These are phyloP conservation scores for Pachliopta kotzebuea DNA, from an alignment of 2,888 invertebrate species.

Conservation along the genomic window DNA sequence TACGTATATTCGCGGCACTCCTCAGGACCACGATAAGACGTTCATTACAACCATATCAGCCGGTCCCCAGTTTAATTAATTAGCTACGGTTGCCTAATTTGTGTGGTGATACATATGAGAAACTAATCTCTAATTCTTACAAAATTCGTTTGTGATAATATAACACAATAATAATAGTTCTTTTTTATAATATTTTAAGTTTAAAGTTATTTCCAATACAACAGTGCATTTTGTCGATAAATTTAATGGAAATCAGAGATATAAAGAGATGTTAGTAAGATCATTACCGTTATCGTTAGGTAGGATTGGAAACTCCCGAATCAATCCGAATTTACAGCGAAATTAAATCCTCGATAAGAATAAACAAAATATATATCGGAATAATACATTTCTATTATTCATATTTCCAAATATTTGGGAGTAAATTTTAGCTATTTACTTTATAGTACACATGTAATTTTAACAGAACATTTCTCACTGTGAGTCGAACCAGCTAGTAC, in stretches of 20 bases:
- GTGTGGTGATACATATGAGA: conserved; percentile 17
- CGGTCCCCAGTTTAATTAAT: conserved; percentile 17
- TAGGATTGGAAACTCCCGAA: neutral
- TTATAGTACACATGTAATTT: neutral
- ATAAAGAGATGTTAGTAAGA: no score
- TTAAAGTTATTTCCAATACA: no score
- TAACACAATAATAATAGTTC: no score
- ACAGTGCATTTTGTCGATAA: no score
- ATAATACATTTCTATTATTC: no score
- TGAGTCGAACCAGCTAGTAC: neutral
- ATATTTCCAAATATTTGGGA: no score
- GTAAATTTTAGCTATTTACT: no score
- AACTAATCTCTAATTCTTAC: conserved; percentile 20
- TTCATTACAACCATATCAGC: conserved; percentile 22
- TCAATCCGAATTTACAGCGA: neutral
- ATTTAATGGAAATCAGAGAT: no score
- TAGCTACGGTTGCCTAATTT: conserved; percentile 25
- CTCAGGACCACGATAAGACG: conserved; percentile 22
- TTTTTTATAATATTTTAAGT: no score
- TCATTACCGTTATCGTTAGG: no score
- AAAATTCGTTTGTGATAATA: conserved; percentile 6
- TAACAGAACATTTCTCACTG: neutral
- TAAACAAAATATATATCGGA: no score
- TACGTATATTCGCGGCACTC: conserved; percentile 20
- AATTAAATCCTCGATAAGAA: neutral